Evolutionary conservation across 2,888 invertebrate genomes (phyloP).

Genomic region (Plusia festucae): DNA sequence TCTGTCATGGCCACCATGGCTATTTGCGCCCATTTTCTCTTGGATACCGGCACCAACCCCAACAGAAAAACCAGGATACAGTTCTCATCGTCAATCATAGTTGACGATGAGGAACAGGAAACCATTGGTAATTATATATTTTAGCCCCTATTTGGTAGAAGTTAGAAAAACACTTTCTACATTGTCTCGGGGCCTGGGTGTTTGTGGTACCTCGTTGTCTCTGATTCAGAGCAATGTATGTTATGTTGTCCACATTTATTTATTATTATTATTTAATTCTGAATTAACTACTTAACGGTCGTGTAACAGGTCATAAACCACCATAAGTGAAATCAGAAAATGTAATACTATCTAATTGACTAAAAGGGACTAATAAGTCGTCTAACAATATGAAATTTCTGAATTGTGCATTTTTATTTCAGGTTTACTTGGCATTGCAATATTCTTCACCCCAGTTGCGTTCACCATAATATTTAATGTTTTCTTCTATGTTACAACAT

Average conservation of each 20-base stretch:
- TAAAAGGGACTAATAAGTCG: background rate
- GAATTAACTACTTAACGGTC: background rate
- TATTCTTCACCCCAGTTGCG: conserved; percentile 95
- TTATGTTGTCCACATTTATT: too few relatives aligned
- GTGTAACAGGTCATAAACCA: background rate
- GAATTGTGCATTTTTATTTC: conserved; percentile 61
- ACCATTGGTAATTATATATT: conserved; percentile 91
- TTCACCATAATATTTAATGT: conserved; percentile 94
- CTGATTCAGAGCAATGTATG: too few relatives aligned
- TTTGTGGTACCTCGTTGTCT: too few relatives aligned
- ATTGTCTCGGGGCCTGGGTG: too few relatives aligned
- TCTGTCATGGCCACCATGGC: conserved; percentile 92
- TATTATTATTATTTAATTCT: too few relatives aligned
- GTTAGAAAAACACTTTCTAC: too few relatives aligned
- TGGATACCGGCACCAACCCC: conserved; percentile 90
- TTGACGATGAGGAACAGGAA: conserved; percentile 91
- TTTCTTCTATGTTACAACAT: conserved; percentile 94
- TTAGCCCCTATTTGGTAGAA: too few relatives aligned
- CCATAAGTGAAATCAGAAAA: background rate
- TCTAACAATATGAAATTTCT: background rate
- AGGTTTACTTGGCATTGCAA: conserved; percentile 95
- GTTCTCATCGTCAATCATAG: conserved; percentile 81
- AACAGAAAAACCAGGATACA: conserved; percentile 84
- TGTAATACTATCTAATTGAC: background rate
- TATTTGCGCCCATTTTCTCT: conserved; percentile 94